These are phyloP conservation scores for Pangasius mekongensis DNA, from an alignment of 2,797 vertebrate genomes.

Conservation along the genomic window DNA sequence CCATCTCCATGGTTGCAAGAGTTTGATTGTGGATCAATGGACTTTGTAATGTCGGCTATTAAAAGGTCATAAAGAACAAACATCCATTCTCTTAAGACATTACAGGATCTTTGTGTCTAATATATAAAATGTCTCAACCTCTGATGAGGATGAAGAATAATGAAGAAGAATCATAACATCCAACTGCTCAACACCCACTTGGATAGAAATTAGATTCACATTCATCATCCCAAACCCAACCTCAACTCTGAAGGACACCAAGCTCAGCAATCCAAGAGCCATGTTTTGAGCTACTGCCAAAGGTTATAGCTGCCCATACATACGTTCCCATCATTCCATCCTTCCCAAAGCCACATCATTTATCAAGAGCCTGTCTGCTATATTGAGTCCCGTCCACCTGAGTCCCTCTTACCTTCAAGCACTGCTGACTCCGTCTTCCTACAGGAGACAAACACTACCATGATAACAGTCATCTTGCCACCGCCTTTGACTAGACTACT, in stretches of 20 bases:
- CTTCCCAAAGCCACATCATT: constrained; percentile 69
- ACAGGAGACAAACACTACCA: background rate
- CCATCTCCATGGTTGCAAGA: background rate
- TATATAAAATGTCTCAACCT: no score
- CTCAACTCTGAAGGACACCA: background rate
- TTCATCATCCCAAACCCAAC: background rate
- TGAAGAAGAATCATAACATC: background rate
- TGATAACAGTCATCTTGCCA: constrained; percentile 23
- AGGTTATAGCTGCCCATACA: constrained; percentile 11
- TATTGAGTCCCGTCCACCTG: constrained; percentile 53
- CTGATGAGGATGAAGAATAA: background rate
- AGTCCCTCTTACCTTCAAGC: constrained; percentile 68
- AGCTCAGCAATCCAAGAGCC: background rate
- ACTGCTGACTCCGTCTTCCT: constrained; percentile 51
- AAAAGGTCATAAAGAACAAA: background rate
- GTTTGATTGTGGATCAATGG: background rate
- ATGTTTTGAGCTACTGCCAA: constrained; percentile 26
- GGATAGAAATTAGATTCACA: background rate
- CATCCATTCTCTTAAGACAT: background rate
- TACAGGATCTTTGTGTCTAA: background rate
- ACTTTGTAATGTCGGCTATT: background rate
- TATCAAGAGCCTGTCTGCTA: constrained; percentile 68
- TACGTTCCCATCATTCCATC: background rate
- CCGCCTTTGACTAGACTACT: background rate
- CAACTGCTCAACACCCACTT: background rate